Evolutionary conservation across 2,797 vertebrate genomes (phyloP).

Genomic region (Novumbra hubbsi): DNA sequence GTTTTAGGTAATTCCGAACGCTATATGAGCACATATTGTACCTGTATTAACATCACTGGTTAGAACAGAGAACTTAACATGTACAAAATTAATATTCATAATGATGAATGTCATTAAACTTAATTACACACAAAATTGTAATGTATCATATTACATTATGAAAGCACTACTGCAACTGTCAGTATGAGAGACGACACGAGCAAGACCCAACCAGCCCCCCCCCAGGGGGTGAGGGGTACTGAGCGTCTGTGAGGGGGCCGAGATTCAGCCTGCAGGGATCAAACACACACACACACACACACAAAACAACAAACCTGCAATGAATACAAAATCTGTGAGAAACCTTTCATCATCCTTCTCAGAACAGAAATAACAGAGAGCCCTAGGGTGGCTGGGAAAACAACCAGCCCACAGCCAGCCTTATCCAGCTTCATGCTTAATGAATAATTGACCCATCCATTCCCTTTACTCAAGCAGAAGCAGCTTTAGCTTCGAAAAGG

Average conservation of each 20-base stretch:
- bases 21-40: not conserved
- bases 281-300: conserved; percentile 44
- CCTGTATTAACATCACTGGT: not conserved
- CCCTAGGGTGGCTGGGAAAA: too few relatives aligned
- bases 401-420: not conserved
- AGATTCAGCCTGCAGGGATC: conserved; percentile 51
- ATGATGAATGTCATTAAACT: not conserved
- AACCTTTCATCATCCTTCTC: conserved; percentile 54
- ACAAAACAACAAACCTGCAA: conserved; percentile 55
- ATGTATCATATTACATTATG: conserved; percentile 62
- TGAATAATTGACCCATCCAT: conserved; percentile 68
- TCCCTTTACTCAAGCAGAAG: conserved; percentile 56
- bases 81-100: not conserved
- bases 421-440: conserved; percentile 31
- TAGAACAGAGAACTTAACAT: not conserved
- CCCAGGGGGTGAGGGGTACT: conserved; percentile 24
- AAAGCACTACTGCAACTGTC: conserved; percentile 50
- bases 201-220: not conserved
- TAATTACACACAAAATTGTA: conserved; percentile 54
- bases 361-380: conserved; percentile 45
- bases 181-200: conserved; percentile 47
- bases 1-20: not conserved
- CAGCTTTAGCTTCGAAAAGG: conserved; percentile 41
- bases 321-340: conserved; percentile 47
- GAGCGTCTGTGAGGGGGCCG: conserved; percentile 47